Percentiles rank a stretch among this genome's conserved stretches.
Conservation (phyloP, 2,888 invertebrate species). For the Itoplectis maculator region DNA sequence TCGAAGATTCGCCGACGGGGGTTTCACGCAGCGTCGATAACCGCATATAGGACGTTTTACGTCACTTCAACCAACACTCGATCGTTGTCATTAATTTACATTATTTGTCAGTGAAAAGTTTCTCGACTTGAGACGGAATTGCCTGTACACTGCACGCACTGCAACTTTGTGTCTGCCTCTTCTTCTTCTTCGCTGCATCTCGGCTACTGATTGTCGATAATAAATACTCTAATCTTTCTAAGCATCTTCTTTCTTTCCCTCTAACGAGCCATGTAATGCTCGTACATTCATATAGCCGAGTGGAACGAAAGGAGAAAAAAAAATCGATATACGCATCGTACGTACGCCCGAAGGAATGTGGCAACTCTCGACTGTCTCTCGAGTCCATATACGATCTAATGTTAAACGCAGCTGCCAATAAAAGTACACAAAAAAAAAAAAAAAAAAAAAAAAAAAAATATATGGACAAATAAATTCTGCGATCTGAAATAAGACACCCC, state of each 20-base stretch:
- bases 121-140: not conserved
- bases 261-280: slow-evolving; percentile 33
- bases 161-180: not conserved
- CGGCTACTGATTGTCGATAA: slow-evolving; percentile 49
- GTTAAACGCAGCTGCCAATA: too few species aligned
- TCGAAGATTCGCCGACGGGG: slow-evolving; percentile 38
- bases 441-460: too few species aligned
- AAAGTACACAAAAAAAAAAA: too few species aligned
- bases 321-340: not conserved
- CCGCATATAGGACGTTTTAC: not conserved
- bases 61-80: not conserved
- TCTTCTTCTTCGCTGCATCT: slow-evolving; percentile 23
- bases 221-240: slow-evolving; percentile 51
- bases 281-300: too few species aligned
- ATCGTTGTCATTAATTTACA: not conserved
- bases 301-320: too few species aligned
- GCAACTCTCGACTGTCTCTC: too few species aligned
- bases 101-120: too few species aligned
- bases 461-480: too few species aligned
- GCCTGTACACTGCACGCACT: not conserved
- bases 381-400: too few species aligned
- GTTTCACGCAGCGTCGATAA: slow-evolving; percentile 28
- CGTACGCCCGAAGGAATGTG: too few species aligned
- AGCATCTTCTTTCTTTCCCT: slow-evolving; percentile 47
- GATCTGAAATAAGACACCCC: too few species aligned